Conservation (phyloP, 37 sponge, comb jelly and placozoan genomes). For the Amphimedon queenslandica region DNA sequence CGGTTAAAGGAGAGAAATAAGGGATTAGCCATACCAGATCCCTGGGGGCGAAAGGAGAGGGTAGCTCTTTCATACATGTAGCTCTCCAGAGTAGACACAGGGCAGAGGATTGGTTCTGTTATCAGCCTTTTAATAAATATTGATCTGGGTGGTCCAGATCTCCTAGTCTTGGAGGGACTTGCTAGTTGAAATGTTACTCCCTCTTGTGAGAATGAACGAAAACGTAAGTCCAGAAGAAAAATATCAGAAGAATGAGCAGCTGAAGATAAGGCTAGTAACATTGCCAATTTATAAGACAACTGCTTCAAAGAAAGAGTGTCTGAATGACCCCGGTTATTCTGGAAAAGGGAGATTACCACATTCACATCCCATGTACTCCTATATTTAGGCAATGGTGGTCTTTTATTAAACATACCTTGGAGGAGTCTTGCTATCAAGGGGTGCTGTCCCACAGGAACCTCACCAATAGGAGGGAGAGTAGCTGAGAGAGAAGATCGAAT, state of each 20-base stretch:
- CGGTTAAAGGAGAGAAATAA: slow-evolving; percentile 2
- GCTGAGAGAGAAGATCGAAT: slow-evolving; percentile 28
- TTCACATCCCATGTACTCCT: slow-evolving; percentile 43
- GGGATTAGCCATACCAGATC: background rate
- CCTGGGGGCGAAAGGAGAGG: background rate
- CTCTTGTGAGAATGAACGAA: slow-evolving; percentile 8
- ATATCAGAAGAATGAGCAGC: slow-evolving; percentile 23
- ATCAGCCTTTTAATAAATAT: too few species aligned
- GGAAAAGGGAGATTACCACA: background rate
- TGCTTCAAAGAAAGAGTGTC: slow-evolving; percentile 13
- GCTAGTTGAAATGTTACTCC: slow-evolving; percentile 37
- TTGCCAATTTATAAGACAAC: slow-evolving; percentile 14
- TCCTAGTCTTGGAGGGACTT: slow-evolving; percentile 27
- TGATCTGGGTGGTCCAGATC: too few species aligned
- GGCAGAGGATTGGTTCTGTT: too few species aligned
- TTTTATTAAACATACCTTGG: slow-evolving; percentile 7
- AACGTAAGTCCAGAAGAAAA: slow-evolving; percentile 20
- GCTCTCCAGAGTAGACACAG: too few species aligned
- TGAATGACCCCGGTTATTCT: background rate
- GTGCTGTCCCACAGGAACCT: slow-evolving; percentile 25
- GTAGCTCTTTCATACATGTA: slow-evolving; percentile 29
- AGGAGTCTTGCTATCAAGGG: slow-evolving; percentile 23
- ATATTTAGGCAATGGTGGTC: slow-evolving; percentile 32
- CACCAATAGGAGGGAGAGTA: slow-evolving; percentile 17
- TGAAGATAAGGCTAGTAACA: slow-evolving; percentile 28